These are phyloP conservation scores for Podilymbus podiceps DNA, from an alignment of 2,113 vertebrate genomes.

Conservation along the genomic window DNA sequence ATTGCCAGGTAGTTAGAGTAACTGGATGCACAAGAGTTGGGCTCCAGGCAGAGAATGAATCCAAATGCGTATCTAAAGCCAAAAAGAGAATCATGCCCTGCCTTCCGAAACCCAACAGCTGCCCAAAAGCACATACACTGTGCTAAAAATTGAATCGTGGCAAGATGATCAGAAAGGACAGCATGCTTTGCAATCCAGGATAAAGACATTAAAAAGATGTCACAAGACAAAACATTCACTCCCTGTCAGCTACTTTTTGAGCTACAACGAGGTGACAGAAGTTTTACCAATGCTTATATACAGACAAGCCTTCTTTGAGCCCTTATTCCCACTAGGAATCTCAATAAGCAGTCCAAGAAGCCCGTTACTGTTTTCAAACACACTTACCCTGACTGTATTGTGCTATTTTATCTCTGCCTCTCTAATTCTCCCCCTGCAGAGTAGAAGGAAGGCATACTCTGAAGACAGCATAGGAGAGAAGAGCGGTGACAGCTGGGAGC, in stretches of 20 bases:
- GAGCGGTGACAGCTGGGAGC: constrained; percentile 13
- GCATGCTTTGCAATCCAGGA: neutral
- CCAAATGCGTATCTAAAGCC: neutral
- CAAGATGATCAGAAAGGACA: neutral
- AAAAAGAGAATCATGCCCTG: neutral
- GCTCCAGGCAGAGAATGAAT: neutral
- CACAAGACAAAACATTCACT: neutral
- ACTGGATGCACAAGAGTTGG: neutral
- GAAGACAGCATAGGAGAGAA: neutral
- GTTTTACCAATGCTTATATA: neutral
- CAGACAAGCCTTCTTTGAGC: neutral
- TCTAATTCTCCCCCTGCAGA: constrained; percentile 43
- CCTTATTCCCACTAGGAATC: constrained; percentile 2
- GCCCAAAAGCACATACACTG: neutral
- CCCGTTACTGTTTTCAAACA: constrained; percentile 35
- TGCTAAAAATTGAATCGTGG: neutral
- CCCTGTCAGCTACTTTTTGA: neutral
- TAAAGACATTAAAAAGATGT: neutral
- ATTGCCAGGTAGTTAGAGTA: neutral
- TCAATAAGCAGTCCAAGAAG: constrained; percentile 23
- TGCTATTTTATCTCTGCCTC: constrained; percentile 17
- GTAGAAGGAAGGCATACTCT: neutral
- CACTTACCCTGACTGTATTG: neutral
- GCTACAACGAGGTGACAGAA: neutral
- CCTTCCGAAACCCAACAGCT: neutral